A percentile compares a stretch with the other conserved stretches of the same genome.
phyloP scores from a whole-genome alignment of 37 sponge, comb jelly and placozoan species.

The Corticium candelabrum region DNA sequence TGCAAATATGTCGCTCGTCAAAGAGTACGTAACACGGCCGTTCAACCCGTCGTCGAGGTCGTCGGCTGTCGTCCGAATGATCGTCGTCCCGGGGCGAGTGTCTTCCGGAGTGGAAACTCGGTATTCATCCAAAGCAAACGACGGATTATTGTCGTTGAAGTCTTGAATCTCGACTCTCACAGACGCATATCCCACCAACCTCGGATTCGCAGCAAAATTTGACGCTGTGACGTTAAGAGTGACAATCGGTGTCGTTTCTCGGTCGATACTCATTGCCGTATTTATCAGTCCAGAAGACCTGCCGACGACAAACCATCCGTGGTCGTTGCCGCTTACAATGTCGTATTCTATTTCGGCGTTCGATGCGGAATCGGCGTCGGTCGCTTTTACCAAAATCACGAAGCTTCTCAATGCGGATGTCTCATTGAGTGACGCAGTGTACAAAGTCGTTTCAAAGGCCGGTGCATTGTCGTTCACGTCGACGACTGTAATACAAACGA shows the following conservation, averaged over 20 bases:
- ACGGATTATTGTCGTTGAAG: constrained; percentile 60
- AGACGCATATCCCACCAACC: neutral
- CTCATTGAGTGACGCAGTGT: neutral
- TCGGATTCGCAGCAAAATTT: neutral
- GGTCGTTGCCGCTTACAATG: neutral
- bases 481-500: neutral
- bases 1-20: constrained; percentile 32
- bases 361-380: constrained; percentile 8
- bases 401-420: neutral
- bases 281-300: neutral
- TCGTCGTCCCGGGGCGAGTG: constrained; percentile 27
- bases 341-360: neutral
- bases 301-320: neutral
- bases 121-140: constrained; percentile 31
- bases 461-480: constrained; percentile 9
- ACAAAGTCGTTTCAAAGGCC: neutral
- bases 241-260: neutral
- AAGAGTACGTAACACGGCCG: constrained; percentile 38
- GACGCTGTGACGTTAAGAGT: neutral
- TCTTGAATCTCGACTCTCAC: constrained; percentile 33
- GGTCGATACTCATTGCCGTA: neutral
- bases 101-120: constrained; percentile 10
- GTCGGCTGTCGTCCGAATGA: constrained; percentile 23
- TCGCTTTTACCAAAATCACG: neutral
- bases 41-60: constrained; percentile 64